phyloP scores from a whole-genome alignment of 64 coral and sea anemone genomes.

The Montipora cactus region DNA sequence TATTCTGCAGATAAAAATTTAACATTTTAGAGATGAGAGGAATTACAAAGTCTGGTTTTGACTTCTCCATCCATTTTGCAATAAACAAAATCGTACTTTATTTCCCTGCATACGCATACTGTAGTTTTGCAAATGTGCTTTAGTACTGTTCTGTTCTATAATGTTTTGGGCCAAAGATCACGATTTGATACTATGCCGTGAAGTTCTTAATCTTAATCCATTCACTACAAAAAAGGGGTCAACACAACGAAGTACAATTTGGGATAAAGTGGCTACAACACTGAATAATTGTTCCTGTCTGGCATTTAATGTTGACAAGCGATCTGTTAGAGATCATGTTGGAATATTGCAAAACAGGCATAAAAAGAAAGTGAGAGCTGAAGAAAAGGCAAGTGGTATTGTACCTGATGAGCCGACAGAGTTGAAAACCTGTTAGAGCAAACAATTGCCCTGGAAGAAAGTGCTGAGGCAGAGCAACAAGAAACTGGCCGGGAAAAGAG shows the following conservation, averaged over 20 bases:
- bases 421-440: slow-evolving; percentile 46
- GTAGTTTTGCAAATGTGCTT: slow-evolving; percentile 44
- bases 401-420: slow-evolving; percentile 72
- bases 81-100: neutral
- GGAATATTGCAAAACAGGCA: slow-evolving; percentile 7
- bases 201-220: slow-evolving; percentile 51
- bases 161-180: slow-evolving; percentile 46
- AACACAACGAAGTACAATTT: slow-evolving; percentile 50
- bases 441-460: slow-evolving; percentile 61
- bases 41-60: neutral
- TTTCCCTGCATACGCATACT: slow-evolving; percentile 38
- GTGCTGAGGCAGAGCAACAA: slow-evolving; percentile 49
- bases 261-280: slow-evolving; percentile 65
- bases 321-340: slow-evolving; percentile 42
- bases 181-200: slow-evolving; percentile 51
- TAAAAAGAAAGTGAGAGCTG: slow-evolving; percentile 15
- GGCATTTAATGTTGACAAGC: slow-evolving; percentile 66
- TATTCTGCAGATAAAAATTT: slow-evolving; percentile 19
- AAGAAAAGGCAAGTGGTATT: slow-evolving; percentile 70
- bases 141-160: slow-evolving; percentile 16
- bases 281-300: slow-evolving; percentile 58
- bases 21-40: no score
- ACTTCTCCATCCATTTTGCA: slow-evolving; percentile 7
- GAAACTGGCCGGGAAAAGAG: slow-evolving; percentile 2
- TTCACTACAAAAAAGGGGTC: slow-evolving; percentile 36